A percentile compares a stretch with the other conserved stretches of the same genome.
Conservation (phyloP, 2,113 vertebrate species). For the Stegostoma tigrinum region DNA sequence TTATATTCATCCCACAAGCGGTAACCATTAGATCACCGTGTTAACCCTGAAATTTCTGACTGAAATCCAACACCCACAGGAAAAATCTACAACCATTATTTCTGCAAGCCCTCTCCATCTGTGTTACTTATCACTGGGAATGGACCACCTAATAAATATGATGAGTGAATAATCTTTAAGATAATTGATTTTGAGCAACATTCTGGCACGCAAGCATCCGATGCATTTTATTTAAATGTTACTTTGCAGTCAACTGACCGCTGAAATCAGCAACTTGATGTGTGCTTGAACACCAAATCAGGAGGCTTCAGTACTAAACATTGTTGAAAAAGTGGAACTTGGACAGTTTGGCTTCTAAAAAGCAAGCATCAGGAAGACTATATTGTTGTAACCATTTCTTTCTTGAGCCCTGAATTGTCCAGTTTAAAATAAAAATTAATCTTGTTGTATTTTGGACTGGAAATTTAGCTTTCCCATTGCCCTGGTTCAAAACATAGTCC, state of each 20-base stretch:
- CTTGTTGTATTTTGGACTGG: background rate
- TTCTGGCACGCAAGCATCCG: background rate
- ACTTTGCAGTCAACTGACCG: background rate
- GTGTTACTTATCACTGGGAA: background rate
- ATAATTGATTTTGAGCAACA: background rate
- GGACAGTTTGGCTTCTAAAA: background rate
- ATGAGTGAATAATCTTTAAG: background rate
- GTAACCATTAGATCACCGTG: background rate
- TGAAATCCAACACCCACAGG: background rate
- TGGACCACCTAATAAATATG: background rate
- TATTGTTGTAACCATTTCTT: background rate
- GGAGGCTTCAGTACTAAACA: background rate
- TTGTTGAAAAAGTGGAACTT: constrained; percentile 21
- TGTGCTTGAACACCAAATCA: background rate
- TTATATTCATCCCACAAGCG: background rate
- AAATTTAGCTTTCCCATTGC: too few relatives aligned
- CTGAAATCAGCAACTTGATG: background rate
- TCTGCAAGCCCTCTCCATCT: background rate
- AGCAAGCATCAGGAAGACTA: background rate
- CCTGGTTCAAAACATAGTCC: background rate
- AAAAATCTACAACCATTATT: background rate
- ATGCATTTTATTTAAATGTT: background rate
- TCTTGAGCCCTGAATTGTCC: background rate
- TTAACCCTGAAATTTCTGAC: background rate
- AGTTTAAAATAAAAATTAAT: background rate